Conservation (phyloP, 1,140 invertebrate genomes). For the Eumaeus atala region DNA sequence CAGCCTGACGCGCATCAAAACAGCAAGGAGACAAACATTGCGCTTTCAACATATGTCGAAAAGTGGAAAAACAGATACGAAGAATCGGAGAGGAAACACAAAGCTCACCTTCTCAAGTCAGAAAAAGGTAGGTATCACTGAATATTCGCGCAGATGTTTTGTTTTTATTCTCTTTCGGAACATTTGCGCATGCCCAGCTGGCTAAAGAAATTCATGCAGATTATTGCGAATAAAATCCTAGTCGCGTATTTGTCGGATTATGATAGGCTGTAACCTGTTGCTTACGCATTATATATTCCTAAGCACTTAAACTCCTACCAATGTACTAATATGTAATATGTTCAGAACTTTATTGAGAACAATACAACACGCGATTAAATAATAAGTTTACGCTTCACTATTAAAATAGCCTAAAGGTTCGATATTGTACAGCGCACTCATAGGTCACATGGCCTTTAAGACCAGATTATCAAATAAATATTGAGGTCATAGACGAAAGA, state of each 20-base stretch:
- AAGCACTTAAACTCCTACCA: conserved; percentile 32
- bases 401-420: no score
- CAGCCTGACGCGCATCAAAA: conserved; percentile 61
- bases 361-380: background rate
- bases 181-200: conserved; percentile 51
- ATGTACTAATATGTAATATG: conserved; percentile 15
- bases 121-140: conserved; percentile 78
- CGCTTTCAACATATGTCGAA: conserved; percentile 64
- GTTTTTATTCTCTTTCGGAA: conserved; percentile 38
- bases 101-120: conserved; percentile 77
- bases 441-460: no score
- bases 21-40: conserved; percentile 60
- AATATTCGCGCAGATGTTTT: conserved; percentile 36
- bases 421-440: no score
- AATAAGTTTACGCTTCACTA: no score
- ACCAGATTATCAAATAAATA: background rate
- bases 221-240: conserved; percentile 57
- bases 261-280: conserved; percentile 67
- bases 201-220: conserved; percentile 50
- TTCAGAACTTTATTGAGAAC: background rate
- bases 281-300: conserved; percentile 56
- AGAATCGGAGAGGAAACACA: conserved; percentile 79
- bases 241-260: conserved; percentile 64
- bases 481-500: conserved; percentile 5
- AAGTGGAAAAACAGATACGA: conserved; percentile 81